These are phyloP conservation scores for Eulithis prunata DNA, from an alignment of 2,888 invertebrate genomes.

Conservation along the genomic window DNA sequence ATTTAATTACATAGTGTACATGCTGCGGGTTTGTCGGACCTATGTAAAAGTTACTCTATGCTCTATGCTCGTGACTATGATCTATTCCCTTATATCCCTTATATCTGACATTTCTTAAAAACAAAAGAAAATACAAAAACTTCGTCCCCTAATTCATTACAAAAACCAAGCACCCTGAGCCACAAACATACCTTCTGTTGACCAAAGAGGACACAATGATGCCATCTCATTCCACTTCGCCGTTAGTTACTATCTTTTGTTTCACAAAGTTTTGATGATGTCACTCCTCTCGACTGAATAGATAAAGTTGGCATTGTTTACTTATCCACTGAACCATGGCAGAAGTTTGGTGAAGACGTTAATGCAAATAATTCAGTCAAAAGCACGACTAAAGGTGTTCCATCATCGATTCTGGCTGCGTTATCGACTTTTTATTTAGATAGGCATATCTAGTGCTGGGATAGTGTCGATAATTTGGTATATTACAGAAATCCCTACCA, in stretches of 20 bases:
- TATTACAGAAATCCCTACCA: too few relatives aligned
- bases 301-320: background rate
- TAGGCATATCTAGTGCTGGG: conserved; percentile 38
- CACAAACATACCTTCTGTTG: background rate
- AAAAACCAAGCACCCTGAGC: conserved; percentile 11
- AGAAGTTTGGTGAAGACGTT: conserved; percentile 21
- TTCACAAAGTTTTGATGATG: background rate
- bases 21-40: too few relatives aligned
- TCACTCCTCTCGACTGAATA: background rate
- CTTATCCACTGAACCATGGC: conserved; percentile 1
- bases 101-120: conserved; percentile 17
- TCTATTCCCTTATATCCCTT: conserved; percentile 14
- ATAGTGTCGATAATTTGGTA: conserved; percentile 36
- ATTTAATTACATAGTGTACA: too few relatives aligned
- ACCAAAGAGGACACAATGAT: background rate
- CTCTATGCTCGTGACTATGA: conserved; percentile 6
- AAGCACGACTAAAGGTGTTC: conserved; percentile 70
- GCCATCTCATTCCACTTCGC: background rate
- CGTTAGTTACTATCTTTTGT: background rate
- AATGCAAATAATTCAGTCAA: conserved; percentile 45
- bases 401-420: conserved; percentile 60
- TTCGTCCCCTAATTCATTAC: conserved; percentile 22
- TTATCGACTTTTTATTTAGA: conserved; percentile 43
- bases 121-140: conserved; percentile 21
- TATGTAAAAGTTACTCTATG: too few relatives aligned